These are phyloP conservation scores for Daubentonia madagascariensis DNA, from an alignment of 2,113 vertebrate genomes.

Conservation along the genomic window DNA sequence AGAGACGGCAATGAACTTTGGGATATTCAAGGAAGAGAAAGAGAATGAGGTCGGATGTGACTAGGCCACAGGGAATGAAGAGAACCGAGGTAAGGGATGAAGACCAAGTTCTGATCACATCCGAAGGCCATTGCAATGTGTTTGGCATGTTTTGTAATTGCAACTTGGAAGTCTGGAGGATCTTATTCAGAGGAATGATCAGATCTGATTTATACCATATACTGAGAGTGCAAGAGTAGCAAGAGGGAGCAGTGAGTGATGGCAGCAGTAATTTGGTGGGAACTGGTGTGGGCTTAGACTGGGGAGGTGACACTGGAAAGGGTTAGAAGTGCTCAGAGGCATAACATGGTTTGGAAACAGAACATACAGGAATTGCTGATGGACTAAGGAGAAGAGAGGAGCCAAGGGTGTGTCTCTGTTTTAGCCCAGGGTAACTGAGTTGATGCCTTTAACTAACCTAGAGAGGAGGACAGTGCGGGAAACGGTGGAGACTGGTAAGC, in stretches of 20 bases:
- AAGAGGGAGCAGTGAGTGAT: background rate
- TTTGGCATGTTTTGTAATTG: background rate
- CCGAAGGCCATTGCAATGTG: background rate
- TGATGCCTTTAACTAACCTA: background rate
- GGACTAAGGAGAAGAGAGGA: background rate
- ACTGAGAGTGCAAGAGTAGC: background rate
- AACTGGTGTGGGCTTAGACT: background rate
- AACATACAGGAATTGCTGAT: background rate
- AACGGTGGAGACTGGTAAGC: accelerated
- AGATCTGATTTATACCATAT: background rate
- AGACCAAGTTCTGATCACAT: background rate
- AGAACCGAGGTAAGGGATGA: background rate
- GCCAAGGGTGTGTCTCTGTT: background rate
- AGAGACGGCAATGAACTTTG: background rate
- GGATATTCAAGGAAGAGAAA: background rate
- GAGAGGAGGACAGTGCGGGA: background rate
- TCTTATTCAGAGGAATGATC: background rate
- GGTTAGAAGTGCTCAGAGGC: background rate
- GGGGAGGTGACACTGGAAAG: background rate
- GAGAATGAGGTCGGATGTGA: background rate
- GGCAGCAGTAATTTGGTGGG: too few species aligned
- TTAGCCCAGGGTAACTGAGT: background rate
- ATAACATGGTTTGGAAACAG: background rate
- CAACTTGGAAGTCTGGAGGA: background rate
- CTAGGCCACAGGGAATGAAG: background rate